Percentiles rank a stretch among this genome's conserved stretches.
Evolutionary conservation across 2,888 invertebrate genomes (phyloP).

Genomic region (Tenthredo livida): DNA sequence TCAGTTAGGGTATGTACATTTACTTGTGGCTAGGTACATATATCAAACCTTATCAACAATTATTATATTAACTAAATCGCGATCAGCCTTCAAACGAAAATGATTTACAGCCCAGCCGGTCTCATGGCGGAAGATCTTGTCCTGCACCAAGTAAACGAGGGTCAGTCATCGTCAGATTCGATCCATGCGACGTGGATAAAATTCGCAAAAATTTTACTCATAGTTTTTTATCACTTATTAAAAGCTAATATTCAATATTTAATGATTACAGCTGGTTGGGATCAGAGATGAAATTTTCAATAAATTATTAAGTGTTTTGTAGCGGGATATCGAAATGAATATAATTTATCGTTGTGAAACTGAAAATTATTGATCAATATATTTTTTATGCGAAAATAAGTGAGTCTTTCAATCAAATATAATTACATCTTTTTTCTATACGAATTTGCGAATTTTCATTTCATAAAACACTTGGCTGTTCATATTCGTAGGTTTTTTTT

Average conservation of each 20-base stretch:
- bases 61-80: conserved; percentile 4
- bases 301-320: not conserved
- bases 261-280: not conserved
- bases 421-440: not conserved
- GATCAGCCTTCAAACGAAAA: conserved; percentile 20
- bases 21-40: not conserved
- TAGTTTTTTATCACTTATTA: not conserved
- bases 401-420: not conserved
- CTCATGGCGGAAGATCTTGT: not conserved
- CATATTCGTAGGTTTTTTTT: not conserved
- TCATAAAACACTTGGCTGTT: not conserved
- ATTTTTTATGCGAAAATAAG: not conserved
- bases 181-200: not conserved
- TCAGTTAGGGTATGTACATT: not conserved
- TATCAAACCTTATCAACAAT: not conserved
- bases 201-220: not conserved
- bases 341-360: not conserved
- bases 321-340: not conserved
- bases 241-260: not conserved
- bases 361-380: not conserved
- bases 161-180: conserved; percentile 8
- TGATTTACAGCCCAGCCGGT: not conserved
- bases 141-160: not conserved
- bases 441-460: not conserved
- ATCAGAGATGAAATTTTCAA: not conserved